These are phyloP conservation scores for Rhinella marina DNA, from an alignment of 2,797 vertebrate species.

Conservation along the genomic window DNA sequence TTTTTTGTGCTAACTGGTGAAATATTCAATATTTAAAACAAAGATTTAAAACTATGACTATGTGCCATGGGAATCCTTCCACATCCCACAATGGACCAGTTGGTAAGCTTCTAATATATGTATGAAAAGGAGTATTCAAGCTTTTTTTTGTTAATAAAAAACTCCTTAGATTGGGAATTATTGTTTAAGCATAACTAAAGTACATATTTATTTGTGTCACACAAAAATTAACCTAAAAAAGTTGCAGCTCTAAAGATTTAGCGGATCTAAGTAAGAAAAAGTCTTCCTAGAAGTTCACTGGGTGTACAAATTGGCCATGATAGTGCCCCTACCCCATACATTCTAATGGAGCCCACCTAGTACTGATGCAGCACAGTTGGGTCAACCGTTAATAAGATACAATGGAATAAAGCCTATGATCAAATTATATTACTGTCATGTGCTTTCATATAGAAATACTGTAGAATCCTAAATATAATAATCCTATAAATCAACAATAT, in stretches of 20 bases:
- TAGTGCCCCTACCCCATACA: conserved; percentile 33
- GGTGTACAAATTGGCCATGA: neutral
- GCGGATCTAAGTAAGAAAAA: neutral
- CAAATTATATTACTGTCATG: conserved; percentile 30
- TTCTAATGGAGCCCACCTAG: conserved; percentile 14
- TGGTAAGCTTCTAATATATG: neutral
- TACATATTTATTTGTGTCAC: neutral
- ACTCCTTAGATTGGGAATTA: neutral
- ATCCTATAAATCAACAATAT: conserved; percentile 60
- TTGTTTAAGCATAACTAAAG: neutral
- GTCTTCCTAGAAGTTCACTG: neutral
- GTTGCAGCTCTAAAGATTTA: neutral
- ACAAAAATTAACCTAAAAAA: neutral
- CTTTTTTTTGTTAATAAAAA: neutral
- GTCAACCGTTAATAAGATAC: conserved; percentile 17
- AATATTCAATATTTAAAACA: conserved; percentile 11
- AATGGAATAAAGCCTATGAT: conserved; percentile 24
- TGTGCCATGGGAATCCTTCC: neutral
- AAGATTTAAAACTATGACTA: neutral
- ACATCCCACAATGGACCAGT: neutral
- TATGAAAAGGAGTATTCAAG: neutral
- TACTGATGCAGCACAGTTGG: conserved; percentile 59
- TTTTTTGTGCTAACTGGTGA: conserved; percentile 12
- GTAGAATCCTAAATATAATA: conserved; percentile 64
- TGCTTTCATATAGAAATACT: conserved; percentile 47